A percentile compares a stretch with the other conserved stretches of the same genome.
phyloP scores from a whole-genome alignment of 2,888 invertebrate species.

The Drosophila stalkeri region DNA sequence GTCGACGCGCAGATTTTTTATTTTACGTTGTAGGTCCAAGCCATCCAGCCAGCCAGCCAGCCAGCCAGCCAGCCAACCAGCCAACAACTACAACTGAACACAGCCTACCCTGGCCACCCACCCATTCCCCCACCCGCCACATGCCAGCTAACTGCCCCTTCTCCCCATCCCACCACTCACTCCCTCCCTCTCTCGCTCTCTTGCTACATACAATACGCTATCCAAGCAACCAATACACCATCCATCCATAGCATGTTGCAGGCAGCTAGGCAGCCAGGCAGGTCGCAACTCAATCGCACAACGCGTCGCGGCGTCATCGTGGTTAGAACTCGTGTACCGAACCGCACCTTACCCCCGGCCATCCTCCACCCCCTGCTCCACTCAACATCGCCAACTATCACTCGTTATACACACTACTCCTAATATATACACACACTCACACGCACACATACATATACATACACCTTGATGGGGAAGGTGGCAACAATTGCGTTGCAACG shows the following conservation, averaged over 20 bases:
- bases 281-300: conserved; percentile 49
- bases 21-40: conserved; percentile 58
- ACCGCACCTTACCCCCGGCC: conserved; percentile 13
- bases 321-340: conserved; percentile 49
- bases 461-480: conserved; percentile 44
- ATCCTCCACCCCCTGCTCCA: background rate
- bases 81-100: conserved; percentile 11
- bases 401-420: conserved; percentile 10
- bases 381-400: background rate
- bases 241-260: conserved; percentile 38
- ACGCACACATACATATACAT: background rate
- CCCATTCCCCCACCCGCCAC: background rate
- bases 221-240: conserved; percentile 45
- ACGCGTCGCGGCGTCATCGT: conserved; percentile 46
- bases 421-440: background rate
- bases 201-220: conserved; percentile 18
- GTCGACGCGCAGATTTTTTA: conserved; percentile 60
- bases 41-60: conserved; percentile 22
- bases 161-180: too few relatives aligned
- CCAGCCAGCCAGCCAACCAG: conserved; percentile 19
- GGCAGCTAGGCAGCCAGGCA: conserved; percentile 12
- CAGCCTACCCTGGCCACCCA: background rate
- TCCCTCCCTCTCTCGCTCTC: background rate
- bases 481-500: conserved; percentile 65
- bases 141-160: background rate